phyloP scores from a whole-genome alignment of 2,113 vertebrate genomes.

The Rhea pennata region DNA sequence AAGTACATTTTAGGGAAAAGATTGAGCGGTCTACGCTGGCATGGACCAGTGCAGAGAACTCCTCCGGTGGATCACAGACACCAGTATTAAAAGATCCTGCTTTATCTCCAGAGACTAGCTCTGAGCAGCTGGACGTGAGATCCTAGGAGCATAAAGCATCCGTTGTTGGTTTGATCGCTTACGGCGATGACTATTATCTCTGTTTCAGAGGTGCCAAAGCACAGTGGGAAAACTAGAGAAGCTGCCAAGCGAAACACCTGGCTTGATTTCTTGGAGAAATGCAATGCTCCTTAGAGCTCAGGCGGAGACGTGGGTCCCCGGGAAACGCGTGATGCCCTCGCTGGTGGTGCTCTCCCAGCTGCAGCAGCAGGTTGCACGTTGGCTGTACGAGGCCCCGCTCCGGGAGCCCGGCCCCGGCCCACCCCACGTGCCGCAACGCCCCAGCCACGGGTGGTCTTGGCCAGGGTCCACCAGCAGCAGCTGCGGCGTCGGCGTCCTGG shows the following conservation, averaged over 20 bases:
- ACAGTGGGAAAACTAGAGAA: neutral
- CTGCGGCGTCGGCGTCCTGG: neutral
- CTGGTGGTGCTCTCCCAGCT: too few species aligned
- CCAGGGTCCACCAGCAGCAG: neutral
- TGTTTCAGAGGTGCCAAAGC: neutral
- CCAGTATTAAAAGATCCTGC: neutral
- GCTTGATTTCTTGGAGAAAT: neutral
- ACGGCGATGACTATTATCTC: neutral
- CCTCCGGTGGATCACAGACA: neutral
- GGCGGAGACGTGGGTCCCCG: neutral
- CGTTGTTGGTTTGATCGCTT: rapidly evolving
- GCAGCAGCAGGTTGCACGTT: too few species aligned
- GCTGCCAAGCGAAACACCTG: neutral
- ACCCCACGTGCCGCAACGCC: neutral
- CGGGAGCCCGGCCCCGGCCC: neutral
- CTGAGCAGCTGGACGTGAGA: neutral
- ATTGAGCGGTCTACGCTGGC: neutral
- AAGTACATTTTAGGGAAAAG: neutral
- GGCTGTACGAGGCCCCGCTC: neutral
- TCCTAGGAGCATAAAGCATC: neutral
- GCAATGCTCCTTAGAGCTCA: neutral
- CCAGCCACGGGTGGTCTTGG: neutral
- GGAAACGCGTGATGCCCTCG: neutral
- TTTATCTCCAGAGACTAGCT: neutral
- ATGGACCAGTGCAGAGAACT: rapidly evolving